Conservation (phyloP, 2,888 invertebrate species). For the Pyrgus malvae region DNA sequence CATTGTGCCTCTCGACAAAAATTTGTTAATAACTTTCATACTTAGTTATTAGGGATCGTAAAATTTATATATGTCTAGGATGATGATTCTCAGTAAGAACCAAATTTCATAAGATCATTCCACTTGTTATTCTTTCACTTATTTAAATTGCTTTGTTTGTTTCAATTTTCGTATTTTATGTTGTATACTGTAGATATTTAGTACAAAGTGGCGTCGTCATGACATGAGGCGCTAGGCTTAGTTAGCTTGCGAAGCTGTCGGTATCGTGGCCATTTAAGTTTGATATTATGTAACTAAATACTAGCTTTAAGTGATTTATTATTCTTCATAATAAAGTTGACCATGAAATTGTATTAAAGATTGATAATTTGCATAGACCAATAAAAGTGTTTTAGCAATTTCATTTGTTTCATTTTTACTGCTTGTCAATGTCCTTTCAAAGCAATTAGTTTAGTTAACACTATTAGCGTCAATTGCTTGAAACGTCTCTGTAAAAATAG, state of each 20-base stretch:
- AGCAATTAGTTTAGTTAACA: too few relatives aligned
- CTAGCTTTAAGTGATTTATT: slow-evolving; percentile 61
- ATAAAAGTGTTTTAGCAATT: slow-evolving; percentile 74
- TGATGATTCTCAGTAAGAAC: slow-evolving; percentile 53
- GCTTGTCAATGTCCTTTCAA: too few relatives aligned
- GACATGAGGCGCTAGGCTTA: slow-evolving; percentile 49
- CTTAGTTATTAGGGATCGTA: slow-evolving; percentile 47
- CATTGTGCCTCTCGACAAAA: slow-evolving; percentile 61
- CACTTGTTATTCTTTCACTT: slow-evolving; percentile 77
- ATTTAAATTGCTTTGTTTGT: slow-evolving; percentile 37
- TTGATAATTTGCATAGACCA: slow-evolving; percentile 70
- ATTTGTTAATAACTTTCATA: slow-evolving; percentile 65
- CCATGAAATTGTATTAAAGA: slow-evolving; percentile 64
- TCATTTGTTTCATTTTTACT: slow-evolving; percentile 28
- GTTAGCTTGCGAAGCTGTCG: slow-evolving; percentile 63
- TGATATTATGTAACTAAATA: slow-evolving; percentile 61
- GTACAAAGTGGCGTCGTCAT: slow-evolving; percentile 73
- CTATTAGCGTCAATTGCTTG: too few relatives aligned
- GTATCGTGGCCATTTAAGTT: slow-evolving; percentile 74
- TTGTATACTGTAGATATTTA: slow-evolving; percentile 43
- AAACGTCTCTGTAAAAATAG: slow-evolving; percentile 4
- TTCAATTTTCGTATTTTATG: slow-evolving; percentile 40
- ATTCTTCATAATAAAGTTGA: slow-evolving; percentile 64
- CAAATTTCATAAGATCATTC: slow-evolving; percentile 45
- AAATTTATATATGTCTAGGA: slow-evolving; percentile 42